Percentiles rank a stretch among this genome's conserved stretches.
Conservation (phyloP, 2,888 invertebrate genomes). For the Drepanosiphum platanoidis region DNA sequence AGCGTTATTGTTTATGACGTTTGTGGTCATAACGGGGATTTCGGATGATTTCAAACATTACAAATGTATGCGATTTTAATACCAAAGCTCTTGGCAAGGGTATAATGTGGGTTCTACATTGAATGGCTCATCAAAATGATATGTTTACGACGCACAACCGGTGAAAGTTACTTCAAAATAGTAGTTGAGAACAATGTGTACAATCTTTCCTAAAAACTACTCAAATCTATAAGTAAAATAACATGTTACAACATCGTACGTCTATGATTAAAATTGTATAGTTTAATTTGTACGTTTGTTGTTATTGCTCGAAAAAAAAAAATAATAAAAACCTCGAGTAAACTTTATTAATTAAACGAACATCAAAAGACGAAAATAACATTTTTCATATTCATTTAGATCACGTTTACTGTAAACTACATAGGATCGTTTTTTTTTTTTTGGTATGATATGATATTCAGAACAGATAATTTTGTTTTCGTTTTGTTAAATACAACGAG, state of each 20-base stretch:
- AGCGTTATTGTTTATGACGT: slow-evolving; percentile 56
- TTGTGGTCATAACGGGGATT: slow-evolving; percentile 31
- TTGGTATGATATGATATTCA: not conserved
- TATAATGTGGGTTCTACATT: not conserved
- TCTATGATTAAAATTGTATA: no score
- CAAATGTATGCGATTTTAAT: not conserved
- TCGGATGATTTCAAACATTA: not conserved
- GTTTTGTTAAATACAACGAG: no score
- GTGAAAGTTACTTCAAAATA: not conserved
- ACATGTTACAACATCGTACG: no score
- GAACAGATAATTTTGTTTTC: not conserved
- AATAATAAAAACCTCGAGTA: no score
- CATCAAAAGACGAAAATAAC: not conserved
- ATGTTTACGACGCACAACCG: not conserved
- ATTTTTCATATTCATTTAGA: not conserved
- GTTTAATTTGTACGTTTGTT: no score
- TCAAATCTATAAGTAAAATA: no score
- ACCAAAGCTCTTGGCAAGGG: not conserved
- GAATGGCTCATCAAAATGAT: slow-evolving; percentile 9
- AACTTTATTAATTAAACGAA: no score
- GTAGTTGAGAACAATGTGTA: not conserved
- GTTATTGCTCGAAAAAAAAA: no score
- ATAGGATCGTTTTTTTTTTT: not conserved
- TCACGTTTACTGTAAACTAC: not conserved
- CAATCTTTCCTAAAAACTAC: no score